Base-by-base conservation (phyloP, 2,888 invertebrate species). In the Ectobius pallidus region DNA sequence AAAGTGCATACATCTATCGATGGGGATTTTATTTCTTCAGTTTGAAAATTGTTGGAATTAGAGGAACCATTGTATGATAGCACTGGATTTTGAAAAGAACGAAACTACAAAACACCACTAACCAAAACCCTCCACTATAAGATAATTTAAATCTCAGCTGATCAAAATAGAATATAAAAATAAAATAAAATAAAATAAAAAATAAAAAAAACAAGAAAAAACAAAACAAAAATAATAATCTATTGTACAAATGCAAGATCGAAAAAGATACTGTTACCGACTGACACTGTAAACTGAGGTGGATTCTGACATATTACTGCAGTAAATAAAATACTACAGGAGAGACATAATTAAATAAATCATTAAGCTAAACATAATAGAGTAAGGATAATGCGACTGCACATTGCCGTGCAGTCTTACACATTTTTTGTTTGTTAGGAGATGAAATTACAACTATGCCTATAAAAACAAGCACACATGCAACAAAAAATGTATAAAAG, bases 251-350 rank as follows among this genome's bases (percentile, higher is more conserved):
- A 63, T 68, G 55, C 46, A 62, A 72, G 52, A 69, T 55, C 27
- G 34, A 42, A 58, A 58, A 58, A 39, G 70, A 39, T 46, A 69
- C 61, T 72, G 34, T 62, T 70, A 73, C 73, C 65, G 70, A 73
- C 73, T 73, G 73, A 73, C 62, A 65, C 65, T 70, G 73, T 73
- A 75, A 75, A 73, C 71, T 69, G 55, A 73, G 75, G 75, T 75
- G 75, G 75, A 75, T 76, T 70, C 74, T 73, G 72, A 76, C 74
- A 72, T 69, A 72, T 74, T 74, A 74, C 74, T 74, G 72, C 74
- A 74, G 74, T 72, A 74, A 73, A 74, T 18, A 11, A 58, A 42
- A 42, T 16, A 67, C 55, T 68, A 67, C 72, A 72, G 72, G 72
- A 63, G 72, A 72, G 69, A 69, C 69, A 42, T 71, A 39, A 49